phyloP scores from a whole-genome alignment of 1,140 invertebrate species.

The Ceratina japonica region DNA sequence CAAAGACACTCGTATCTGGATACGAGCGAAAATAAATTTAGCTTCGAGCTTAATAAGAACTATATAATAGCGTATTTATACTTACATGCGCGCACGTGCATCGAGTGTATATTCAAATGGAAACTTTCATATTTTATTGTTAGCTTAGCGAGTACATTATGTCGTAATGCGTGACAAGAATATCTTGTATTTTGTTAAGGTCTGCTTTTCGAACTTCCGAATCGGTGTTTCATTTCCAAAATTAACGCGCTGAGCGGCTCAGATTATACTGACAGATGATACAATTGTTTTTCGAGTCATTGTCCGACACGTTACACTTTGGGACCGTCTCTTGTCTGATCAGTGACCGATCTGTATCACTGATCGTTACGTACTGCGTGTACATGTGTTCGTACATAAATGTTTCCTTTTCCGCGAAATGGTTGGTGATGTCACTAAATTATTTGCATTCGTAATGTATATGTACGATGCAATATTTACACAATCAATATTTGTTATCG shows the following conservation, averaged over 20 bases:
- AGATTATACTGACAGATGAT: not conserved
- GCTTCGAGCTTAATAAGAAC: not conserved
- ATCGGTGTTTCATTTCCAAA: not conserved
- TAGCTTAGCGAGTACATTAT: not conserved
- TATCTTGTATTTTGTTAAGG: not conserved
- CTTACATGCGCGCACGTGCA: no score
- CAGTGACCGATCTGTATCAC: slow-evolving; percentile 3
- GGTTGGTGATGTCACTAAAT: not conserved
- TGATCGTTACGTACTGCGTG: not conserved
- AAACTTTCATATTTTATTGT: not conserved
- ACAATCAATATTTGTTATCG: not conserved
- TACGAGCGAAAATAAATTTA: not conserved
- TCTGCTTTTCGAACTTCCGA: not conserved
- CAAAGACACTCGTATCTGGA: not conserved
- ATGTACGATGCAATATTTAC: not conserved
- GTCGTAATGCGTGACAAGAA: not conserved
- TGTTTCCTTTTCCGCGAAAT: no score
- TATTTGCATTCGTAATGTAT: not conserved
- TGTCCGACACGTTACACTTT: not conserved
- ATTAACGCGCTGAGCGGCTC: slow-evolving; percentile 4
- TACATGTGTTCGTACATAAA: not conserved
- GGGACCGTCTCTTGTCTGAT: not conserved
- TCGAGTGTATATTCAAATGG: slow-evolving; percentile 21
- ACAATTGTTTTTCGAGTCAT: not conserved
- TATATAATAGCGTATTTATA: no score